Conservation (phyloP, 1,140 invertebrate species). For the Achatina immaculata region DNA sequence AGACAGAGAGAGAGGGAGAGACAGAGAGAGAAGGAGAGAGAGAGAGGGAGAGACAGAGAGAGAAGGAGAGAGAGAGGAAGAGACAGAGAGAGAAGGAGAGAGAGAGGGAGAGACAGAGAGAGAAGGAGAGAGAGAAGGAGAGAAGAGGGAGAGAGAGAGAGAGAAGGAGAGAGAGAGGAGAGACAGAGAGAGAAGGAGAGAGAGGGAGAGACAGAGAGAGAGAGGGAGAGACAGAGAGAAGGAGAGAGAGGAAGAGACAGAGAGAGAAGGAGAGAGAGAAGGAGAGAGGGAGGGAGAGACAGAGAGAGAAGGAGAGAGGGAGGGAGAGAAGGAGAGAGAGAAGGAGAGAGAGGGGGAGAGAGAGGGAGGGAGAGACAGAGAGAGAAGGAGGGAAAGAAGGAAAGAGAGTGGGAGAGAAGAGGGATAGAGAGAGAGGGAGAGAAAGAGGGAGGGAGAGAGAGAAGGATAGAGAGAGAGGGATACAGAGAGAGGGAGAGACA, state of each 20-base stretch:
- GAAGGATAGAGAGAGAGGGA: background rate
- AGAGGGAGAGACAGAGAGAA: slow-evolving; percentile 5
- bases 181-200: too few relatives aligned
- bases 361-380: too few relatives aligned
- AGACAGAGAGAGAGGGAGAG: background rate
- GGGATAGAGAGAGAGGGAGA: background rate
- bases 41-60: slow-evolving; percentile 13
- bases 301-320: background rate
- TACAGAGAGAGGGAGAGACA: too few relatives aligned
- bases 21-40: background rate
- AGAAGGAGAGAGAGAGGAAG: slow-evolving; percentile 10
- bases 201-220: too few relatives aligned
- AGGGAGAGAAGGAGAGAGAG: background rate
- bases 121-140: background rate
- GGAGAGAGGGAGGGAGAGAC: background rate
- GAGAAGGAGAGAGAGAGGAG: slow-evolving; percentile 7
- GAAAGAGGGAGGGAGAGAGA: background rate
- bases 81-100: background rate
- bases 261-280: background rate
- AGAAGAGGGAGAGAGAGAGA: background rate
- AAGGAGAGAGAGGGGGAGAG: too few relatives aligned
- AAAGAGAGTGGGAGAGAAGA: background rate
- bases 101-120: background rate
- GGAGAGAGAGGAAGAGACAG: background rate
- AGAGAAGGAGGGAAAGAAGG: background rate